Base-by-base conservation (phyloP, 2,888 invertebrate genomes). In the Ophioninae sp. region DNA sequence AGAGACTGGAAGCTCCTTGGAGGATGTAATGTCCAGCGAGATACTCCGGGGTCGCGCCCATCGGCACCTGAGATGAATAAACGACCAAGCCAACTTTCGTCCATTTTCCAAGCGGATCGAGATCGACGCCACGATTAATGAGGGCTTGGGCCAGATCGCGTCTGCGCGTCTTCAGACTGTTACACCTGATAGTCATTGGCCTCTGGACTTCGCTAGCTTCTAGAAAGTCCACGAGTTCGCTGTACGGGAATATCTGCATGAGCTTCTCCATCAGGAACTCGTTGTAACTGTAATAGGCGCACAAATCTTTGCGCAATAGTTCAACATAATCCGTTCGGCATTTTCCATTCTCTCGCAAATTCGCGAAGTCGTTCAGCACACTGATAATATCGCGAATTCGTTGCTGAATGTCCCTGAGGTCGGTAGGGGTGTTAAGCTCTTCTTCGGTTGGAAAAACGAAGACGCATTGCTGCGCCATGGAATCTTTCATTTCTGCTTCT, bases 41-140 rank as follows among this genome's bases (percentile, higher is more conserved):
- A 94, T 99, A 99, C 93, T 99, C 99, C 0, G 99, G 99, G 0
- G 99, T 99, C 0, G 99, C 99, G 85, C 99, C 99, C 88, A 99
- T 94, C 0, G 99, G 99, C 0, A 99, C 99, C 90, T 98, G 97
- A 0, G 99, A 97, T 87, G 97, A 98, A 93, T 98, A 99, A 8
- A 99, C 95, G 1, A 99, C 98, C 50, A 99, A 94, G 13, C 99
- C 99, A 23, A 99, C 98, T 94, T 99, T 99, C 69, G 98, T 98
- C 99, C 99, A 99, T 93, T 99, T 98, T 6, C 99, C 99, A 79
- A 99, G 95, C 0, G 99, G 99, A 94, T 99, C 99, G 85, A 99
- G 95, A 94, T 99, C 99, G 0, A 99, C 98, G 30, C 99, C 99
- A 89, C 99, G 95, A 90, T 97, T 97, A 78, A 99, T 99, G 62